Percentiles rank a stretch among this genome's conserved stretches.
Evolutionary conservation across 2,888 invertebrate genomes (phyloP).

Genomic region (Sesia bembeciformis): DNA sequence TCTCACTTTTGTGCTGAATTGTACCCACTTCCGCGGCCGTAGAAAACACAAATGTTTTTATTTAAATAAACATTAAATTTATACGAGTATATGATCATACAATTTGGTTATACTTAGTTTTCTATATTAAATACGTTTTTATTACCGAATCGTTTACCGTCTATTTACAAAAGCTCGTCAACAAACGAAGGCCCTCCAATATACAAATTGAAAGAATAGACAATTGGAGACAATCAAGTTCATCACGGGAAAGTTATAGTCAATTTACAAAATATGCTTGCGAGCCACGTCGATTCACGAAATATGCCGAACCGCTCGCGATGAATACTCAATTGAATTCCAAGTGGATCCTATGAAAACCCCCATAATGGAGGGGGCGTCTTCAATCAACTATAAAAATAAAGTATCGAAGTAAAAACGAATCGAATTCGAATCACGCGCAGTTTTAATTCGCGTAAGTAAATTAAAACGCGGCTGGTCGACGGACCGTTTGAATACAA

Average conservation of each 20-base stretch:
- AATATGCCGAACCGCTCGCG: slow-evolving; percentile 23
- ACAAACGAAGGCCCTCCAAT: slow-evolving; percentile 21
- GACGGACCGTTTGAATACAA: slow-evolving; percentile 62
- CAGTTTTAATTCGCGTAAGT: slow-evolving; percentile 70
- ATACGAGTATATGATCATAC: too few species aligned
- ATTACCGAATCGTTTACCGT: slow-evolving; percentile 1
- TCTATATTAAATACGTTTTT: too few species aligned
- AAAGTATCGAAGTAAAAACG: slow-evolving; percentile 50
- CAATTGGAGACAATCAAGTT: slow-evolving; percentile 35
- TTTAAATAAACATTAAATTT: too few species aligned
- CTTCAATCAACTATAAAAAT: slow-evolving; percentile 68
- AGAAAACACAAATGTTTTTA: too few species aligned
- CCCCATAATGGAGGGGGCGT: slow-evolving; percentile 30
- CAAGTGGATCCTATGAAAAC: slow-evolving; percentile 22
- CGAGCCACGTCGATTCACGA: slow-evolving; percentile 18
- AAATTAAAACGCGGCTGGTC: slow-evolving; percentile 70
- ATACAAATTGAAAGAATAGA: slow-evolving; percentile 42
- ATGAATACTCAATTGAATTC: slow-evolving; percentile 31
- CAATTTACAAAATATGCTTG: slow-evolving; percentile 46
- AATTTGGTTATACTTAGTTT: too few species aligned
- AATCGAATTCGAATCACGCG: slow-evolving; percentile 65
- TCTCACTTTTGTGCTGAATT: too few species aligned
- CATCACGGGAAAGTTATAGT: slow-evolving; percentile 36
- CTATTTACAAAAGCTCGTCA: slow-evolving; percentile 4
- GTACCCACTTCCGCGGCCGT: too few species aligned